phyloP scores from a whole-genome alignment of 2,888 invertebrate genomes.

The Epistrophe eligans region DNA sequence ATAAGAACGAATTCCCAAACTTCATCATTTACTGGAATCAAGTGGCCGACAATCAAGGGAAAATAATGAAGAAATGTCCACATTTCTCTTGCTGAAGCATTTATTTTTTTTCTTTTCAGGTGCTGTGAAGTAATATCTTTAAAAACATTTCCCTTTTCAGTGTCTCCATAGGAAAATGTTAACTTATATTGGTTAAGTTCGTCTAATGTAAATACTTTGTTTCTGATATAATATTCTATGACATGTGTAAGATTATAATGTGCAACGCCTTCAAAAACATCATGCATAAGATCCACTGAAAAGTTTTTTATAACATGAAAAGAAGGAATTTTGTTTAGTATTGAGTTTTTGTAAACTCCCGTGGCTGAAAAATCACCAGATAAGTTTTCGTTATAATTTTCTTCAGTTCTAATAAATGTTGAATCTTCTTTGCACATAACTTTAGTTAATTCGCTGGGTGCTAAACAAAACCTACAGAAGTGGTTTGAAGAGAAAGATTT shows the following conservation, averaged over 20 bases:
- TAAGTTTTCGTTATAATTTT: conserved; percentile 52
- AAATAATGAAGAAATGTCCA: conserved; percentile 68
- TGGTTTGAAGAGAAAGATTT: conserved; percentile 58
- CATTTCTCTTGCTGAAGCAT: too few relatives aligned
- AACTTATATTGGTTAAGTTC: conserved; percentile 60
- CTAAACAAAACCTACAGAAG: conserved; percentile 60
- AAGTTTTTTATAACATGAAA: too few relatives aligned
- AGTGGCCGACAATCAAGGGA: conserved; percentile 64
- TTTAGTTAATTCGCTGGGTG: too few relatives aligned
- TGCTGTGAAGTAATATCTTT: too few relatives aligned
- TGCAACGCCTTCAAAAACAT: too few relatives aligned
- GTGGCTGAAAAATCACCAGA: conserved; percentile 17
- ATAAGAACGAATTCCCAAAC: conserved; percentile 51
- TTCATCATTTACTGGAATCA: conserved; percentile 58
- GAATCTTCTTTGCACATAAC: too few relatives aligned
- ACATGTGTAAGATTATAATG: conserved; percentile 60
- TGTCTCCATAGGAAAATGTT: conserved; percentile 69
- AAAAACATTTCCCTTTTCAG: too few relatives aligned
- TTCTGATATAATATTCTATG: conserved; percentile 52
- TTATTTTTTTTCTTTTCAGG: too few relatives aligned
- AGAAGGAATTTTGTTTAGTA: too few relatives aligned
- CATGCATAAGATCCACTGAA: too few relatives aligned
- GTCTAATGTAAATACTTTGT: conserved; percentile 58
- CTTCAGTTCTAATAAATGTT: too few relatives aligned
- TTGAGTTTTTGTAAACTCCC: conserved; percentile 45